Evolutionary conservation across 35 echinoderm and acorn worm species (phyloP).

Genomic region (Heliocidaris tuberculata): DNA sequence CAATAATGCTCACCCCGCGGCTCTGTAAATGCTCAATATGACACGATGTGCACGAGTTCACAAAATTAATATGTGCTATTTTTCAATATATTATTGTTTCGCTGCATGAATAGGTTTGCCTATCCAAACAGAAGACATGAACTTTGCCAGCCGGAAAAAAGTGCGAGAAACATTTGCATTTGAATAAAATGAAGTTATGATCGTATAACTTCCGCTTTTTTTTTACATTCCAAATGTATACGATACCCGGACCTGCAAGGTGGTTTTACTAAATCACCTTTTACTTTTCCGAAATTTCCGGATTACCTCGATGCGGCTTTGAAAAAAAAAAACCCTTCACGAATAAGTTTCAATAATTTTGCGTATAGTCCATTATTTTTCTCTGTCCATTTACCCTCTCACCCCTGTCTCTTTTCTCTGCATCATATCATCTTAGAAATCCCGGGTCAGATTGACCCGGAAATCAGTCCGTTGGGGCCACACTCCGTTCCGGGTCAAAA

Average conservation of each 20-base stretch:
- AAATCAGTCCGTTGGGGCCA: too few species aligned
- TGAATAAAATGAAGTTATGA: neutral
- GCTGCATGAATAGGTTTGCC: neutral
- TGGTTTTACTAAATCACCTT: neutral
- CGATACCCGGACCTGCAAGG: neutral
- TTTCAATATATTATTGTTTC: neutral
- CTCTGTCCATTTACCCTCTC: neutral
- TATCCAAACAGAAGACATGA: neutral
- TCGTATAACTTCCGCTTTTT: neutral
- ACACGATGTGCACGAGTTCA: neutral
- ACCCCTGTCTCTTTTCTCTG: too few species aligned
- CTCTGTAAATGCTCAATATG: neutral
- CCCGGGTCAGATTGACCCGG: too few species aligned
- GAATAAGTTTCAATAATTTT: neutral
- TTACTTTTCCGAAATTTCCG: neutral
- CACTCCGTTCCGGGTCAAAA: too few species aligned
- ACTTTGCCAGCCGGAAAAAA: too few species aligned
- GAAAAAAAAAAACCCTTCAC: neutral
- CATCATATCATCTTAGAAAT: too few species aligned
- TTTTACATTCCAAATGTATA: neutral
- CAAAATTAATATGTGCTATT: neutral
- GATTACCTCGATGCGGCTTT: slow-evolving; percentile 8
- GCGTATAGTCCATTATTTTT: neutral
- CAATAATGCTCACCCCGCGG: neutral
- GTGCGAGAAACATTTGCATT: neutral